Evolutionary conservation across 2,888 invertebrate species (phyloP).

Genomic region (Trachelus stipa): DNA sequence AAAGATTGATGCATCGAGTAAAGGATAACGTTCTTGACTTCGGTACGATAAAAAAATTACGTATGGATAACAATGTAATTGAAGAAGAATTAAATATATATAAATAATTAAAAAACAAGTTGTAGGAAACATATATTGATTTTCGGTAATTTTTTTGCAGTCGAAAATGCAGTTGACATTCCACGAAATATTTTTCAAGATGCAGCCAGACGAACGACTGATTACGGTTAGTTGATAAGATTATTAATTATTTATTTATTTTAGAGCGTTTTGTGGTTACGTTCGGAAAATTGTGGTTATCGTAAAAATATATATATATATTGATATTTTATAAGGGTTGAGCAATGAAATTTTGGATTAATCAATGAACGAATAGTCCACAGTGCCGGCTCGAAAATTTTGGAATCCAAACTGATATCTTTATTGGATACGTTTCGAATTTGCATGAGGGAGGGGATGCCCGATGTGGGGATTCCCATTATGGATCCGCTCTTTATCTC

Average conservation of each 20-base stretch:
- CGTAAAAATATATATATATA: no score
- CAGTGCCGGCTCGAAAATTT: constrained; percentile 57
- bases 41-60: constrained; percentile 22
- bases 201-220: constrained; percentile 56
- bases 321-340: no score
- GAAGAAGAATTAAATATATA: not conserved
- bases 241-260: not conserved
- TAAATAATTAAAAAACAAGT: not conserved
- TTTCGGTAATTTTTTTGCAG: constrained; percentile 34
- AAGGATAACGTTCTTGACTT: constrained; percentile 47
- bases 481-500: constrained; percentile 53
- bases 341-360: constrained; percentile 16
- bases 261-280: not conserved
- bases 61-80: not conserved
- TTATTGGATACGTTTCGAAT: constrained; percentile 54
- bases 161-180: constrained; percentile 53
- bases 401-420: constrained; percentile 56
- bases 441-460: constrained; percentile 56
- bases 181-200: constrained; percentile 55
- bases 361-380: constrained; percentile 53
- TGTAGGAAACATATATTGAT: not conserved
- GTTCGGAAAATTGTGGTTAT: no score
- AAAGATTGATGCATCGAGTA: constrained; percentile 47
- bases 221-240: constrained; percentile 53
- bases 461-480: constrained; percentile 53